Base-by-base conservation (phyloP, 2,888 invertebrate genomes). In the Prosapia bicincta region DNA sequence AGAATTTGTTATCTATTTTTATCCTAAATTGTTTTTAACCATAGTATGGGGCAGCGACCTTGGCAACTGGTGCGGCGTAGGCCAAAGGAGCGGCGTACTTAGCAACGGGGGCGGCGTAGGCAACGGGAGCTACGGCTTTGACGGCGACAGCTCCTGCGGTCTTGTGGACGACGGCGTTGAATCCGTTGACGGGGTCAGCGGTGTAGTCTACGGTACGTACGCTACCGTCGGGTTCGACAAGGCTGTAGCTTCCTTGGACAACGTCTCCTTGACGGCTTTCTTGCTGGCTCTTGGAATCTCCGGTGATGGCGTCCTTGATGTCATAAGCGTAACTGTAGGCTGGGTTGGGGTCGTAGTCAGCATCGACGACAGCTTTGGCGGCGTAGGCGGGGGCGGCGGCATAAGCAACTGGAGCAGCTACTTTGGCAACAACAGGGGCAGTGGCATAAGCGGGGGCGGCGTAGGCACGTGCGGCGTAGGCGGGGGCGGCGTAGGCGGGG, bases 391-490 rank as follows among this genome's bases (percentile, higher is more conserved):
- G 7, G 83, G 83, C 20, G 83, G 84, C 76, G 80, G 78, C 20
- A 75, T 82, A 82, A 7, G 86, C 87, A 25, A 86, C 83, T 69
- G 83, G 82, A 68, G 83, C 81, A 77, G 82, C 24, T 83, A 86
- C 81, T 80, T 86, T 85, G 65, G 86, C 85, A 78, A 83, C 82
- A 76, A 84, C 84, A 79, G 84, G 80, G 77, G 86, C 84, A 69
- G 86, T 80, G 69, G 81, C 82, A 68, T 80, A 80, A 71, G 75
- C 79, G 76, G 76, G 77, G 7, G 67, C 67, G 15, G 32, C 66
- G 43, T 26, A 43, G 30, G 66, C 70, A 26, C 66, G 70, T 69
- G 79, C 77, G 66, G 80, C 79, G 80, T n/a, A 23, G 65, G 68
- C 71, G 6, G 54, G 15, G 25, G 38, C 75, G 1, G 75, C 69